Evolutionary conservation across 2,113 vertebrate genomes (phyloP).

Genomic region (Cyphomyrus discorhynchus): DNA sequence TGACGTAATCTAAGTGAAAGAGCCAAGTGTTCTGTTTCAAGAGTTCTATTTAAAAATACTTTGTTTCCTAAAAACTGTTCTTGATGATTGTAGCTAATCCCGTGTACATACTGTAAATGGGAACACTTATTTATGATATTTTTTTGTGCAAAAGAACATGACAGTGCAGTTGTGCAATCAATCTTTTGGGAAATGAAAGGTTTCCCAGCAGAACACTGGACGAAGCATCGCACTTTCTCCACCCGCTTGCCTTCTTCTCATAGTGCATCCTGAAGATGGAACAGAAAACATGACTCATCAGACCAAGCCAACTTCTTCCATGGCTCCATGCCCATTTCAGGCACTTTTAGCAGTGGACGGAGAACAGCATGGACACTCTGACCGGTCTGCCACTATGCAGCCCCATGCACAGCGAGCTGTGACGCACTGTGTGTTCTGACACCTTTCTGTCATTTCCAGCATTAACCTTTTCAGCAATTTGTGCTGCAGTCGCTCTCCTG

Average conservation of each 20-base stretch:
- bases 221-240: background rate
- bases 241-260: background rate
- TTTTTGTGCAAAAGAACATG: background rate
- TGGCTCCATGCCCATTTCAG: background rate
- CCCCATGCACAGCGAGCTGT: background rate
- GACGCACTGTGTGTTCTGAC: background rate
- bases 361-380: background rate
- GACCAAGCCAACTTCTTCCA: background rate
- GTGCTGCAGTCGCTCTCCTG: no score
- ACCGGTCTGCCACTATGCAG: background rate
- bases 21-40: background rate
- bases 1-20: background rate
- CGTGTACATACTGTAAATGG: background rate
- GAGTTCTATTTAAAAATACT: background rate
- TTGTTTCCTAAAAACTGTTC: background rate
- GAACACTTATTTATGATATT: background rate
- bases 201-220: background rate
- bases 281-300: background rate
- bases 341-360: background rate
- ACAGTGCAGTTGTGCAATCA: background rate
- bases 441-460: background rate
- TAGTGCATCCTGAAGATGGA: background rate
- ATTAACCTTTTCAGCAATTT: no score
- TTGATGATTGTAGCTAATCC: background rate
- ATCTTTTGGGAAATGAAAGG: background rate